Evolutionary conservation across 2,888 invertebrate genomes (phyloP), one percentile per base, ranked within the genome.

Genomic region (Elaeidobius kamerunicus): DNA sequence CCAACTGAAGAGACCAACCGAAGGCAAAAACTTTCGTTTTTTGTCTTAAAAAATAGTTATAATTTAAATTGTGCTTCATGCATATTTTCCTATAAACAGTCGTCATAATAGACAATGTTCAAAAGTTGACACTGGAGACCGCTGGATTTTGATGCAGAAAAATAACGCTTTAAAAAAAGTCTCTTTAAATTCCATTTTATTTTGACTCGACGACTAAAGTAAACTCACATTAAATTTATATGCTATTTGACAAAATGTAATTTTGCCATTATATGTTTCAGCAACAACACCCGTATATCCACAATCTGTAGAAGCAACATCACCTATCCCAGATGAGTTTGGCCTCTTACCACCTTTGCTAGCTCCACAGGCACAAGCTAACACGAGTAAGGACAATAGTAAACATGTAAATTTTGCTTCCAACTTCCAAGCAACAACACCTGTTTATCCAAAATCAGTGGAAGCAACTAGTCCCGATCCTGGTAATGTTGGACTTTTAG

Each of bases 241-340:
- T n/a, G n/a, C n/a, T n/a, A n/a, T n/a, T n/a, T n/a, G n/a, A n/a
- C n/a, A n/a, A n/a, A n/a, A n/a, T n/a, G n/a, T n/a, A n/a, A n/a
- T n/a, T n/a, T n/a, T n/a, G n/a, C n/a, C n/a, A n/a, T n/a, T 12
- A 20, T 2, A 17, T n/a, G 14, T n/a, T 30, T 42, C n/a, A 58
- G 65, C 64, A 3, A 65, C 66, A 9, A 66, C 65, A 1, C 66
- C 66, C 5, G 64, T 62, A 3, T 66, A 66, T 40, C 66, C 67
- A 12, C 59, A 57, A 46, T 52, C 51, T 23, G 64, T 60, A 6
- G 60, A 62, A 35, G 35, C 57, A 2, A 44, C 56, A 2, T 59
- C 61, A 19, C 57, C 57, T 15, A 19, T 57, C 32, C 61, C 63
- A 1, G 52, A 53, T n/a, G 53, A 56, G 19, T 48, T 60, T 4